phyloP scores from a whole-genome alignment of 2,888 invertebrate genomes.

The Campoplex capitator region DNA sequence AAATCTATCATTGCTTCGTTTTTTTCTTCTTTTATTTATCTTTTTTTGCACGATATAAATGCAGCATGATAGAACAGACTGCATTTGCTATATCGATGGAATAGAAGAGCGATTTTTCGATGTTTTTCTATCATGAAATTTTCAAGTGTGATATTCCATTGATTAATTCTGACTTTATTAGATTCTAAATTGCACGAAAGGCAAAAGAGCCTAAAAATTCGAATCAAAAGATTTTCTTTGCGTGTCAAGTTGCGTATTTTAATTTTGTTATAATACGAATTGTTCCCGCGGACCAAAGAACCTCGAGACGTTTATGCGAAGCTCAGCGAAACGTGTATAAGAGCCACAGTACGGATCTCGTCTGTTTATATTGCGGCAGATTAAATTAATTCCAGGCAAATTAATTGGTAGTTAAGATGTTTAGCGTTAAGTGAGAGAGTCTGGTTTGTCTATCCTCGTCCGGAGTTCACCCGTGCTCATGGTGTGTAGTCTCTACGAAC shows the following conservation, averaged over 20 bases:
- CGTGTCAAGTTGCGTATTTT: neutral
- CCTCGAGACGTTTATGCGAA: slow-evolving; percentile 34
- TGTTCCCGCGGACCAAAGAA: slow-evolving; percentile 17
- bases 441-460: slow-evolving; percentile 71
- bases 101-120: neutral
- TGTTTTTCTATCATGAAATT: neutral
- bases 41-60: slow-evolving; percentile 23
- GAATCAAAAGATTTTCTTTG: slow-evolving; percentile 11
- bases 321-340: slow-evolving; percentile 52
- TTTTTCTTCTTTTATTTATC: slow-evolving; percentile 38
- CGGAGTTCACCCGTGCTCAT: slow-evolving; percentile 60
- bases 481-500: slow-evolving; percentile 2
- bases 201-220: neutral
- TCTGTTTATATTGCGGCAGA: slow-evolving; percentile 79
- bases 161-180: neutral
- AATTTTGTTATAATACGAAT: neutral
- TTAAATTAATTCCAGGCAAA: slow-evolving; percentile 81
- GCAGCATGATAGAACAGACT: slow-evolving; percentile 17
- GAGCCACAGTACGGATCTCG: slow-evolving; percentile 73
- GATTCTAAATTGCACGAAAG: neutral
- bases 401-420: slow-evolving; percentile 82
- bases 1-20: slow-evolving; percentile 60
- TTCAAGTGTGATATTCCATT: neutral
- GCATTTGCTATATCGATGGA: neutral
- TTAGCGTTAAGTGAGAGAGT: slow-evolving; percentile 81